Evolutionary conservation across 2,888 invertebrate species (phyloP), one percentile per base, ranked within the genome.

Genomic region (Heliconius aoede): DNA sequence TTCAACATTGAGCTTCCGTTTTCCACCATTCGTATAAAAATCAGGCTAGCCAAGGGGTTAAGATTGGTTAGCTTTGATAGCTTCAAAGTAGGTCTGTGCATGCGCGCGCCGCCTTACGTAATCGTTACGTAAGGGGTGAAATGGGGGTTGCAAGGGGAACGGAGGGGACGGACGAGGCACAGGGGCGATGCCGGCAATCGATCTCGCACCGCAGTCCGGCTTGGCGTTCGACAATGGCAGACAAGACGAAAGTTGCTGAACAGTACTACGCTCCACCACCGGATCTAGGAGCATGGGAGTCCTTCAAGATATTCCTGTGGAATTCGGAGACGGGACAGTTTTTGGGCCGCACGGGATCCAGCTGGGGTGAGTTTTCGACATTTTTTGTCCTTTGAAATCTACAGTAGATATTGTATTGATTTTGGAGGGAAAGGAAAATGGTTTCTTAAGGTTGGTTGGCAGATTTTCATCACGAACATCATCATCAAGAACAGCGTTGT

Each of bases 261-360:
- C 97, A 97, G 93, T 97, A 96, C 93, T 97, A 97, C 92, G 91
- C 96, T 86, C 96, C 97, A 84, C 97, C 97, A 84, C 97, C 97
- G 80, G 96, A 97, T 89, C 95, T 97, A 85, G 97, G 97, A 83
- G 96, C 96, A 95, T 98, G 98, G 97, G 97, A 98, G 94, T 95
- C 96, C 86, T 97, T 98, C 95, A 96, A 95, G 91, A 94, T 95
- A 87, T 99, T 98, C 95, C 91, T 99, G 83, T 99, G 97, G 97
- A 98, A 99, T 95, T 96, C 97, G 85, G 98, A 98, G 94, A 98
- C 98, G 80, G 96, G 97, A 87, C 98, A 98, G 95, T 96, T 98
- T 91, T 95, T 99, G 85, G 99, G 99, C 85, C 96, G 99, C 85
- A 98, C 98, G 81, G 98, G 97, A 85, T 95, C 96, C 88, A 98